Evolutionary conservation across 2,113 vertebrate genomes (phyloP), one percentile per base, ranked within the genome.

Genomic region (Lampris incognitus): DNA sequence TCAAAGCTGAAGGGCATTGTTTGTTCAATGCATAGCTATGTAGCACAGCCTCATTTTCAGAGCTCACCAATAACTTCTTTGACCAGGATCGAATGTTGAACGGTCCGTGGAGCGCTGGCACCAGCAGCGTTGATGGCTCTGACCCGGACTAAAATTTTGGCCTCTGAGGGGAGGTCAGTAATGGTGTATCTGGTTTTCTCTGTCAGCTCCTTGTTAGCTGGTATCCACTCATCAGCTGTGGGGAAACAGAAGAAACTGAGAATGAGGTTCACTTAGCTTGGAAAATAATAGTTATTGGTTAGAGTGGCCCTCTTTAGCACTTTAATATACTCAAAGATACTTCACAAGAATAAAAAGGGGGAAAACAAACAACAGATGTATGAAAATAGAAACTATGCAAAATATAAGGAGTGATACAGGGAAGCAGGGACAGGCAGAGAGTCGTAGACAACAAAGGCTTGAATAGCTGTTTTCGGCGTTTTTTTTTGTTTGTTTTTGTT

Each of bases 181-280:
- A 99, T 96, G 59, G 97, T 98, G 90, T 95, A 96, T 88, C 80
- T 98, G 0, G 96, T 98, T 91, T 98, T 98, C 63, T 99, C 97
- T 4, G 94, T 97, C 89, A 97, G 79, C 4, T 97, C 97, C 0
- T 84, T 89, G 92, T 97, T 98, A 70, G 97, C 94, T 40, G 83
- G 41, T 0, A 96, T 84, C 98, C 98, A 99, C 1, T 98, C 87
- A 50, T 98, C 93, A 9, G 92, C 98, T 99, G 75, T 54, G 50
- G 46, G 5, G 1, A 4, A 67, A 74, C 65, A 54, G 49, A 13
- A 67, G 62, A 24, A 39, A 9, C 66, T 13, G 51, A 54, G 9
- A 1, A 54, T 54, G 51, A 54, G 50, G 13, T 60, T 6, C 9
- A 68, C 48, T 3, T 24, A 24, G 24, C 24, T 64, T 49, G 55